Conservation (phyloP, 1,140 invertebrate species). For the Bombus vancouverensis region DNA sequence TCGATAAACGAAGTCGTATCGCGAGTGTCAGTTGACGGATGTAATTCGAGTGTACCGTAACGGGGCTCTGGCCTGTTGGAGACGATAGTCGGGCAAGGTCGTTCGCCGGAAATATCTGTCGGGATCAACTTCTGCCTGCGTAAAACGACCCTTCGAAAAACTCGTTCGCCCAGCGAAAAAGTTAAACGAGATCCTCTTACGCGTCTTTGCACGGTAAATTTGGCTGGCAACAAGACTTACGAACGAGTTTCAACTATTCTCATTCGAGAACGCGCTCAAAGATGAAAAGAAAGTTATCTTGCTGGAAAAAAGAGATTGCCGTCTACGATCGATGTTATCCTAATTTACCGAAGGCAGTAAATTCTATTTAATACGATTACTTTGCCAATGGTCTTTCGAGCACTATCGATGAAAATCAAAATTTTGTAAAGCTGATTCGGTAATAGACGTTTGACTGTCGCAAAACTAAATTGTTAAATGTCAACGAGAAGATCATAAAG, state of each 20-base stretch:
- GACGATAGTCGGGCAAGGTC: conserved; percentile 16
- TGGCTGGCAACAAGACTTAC: background rate
- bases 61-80: background rate
- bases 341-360: no score
- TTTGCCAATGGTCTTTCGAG: no score
- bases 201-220: no score
- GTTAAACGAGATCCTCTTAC: background rate
- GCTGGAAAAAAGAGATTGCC: background rate
- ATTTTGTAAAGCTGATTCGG: no score
- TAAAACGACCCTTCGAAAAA: background rate
- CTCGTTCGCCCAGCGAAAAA: background rate
- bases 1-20: background rate
- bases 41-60: conserved; percentile 23
- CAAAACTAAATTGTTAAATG: no score
- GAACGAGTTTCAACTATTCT: background rate
- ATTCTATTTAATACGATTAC: background rate
- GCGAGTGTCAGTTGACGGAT: background rate
- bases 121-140: background rate
- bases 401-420: no score
- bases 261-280: background rate
- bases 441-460: no score
- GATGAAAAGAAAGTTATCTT: no score
- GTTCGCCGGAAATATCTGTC: conserved; percentile 17
- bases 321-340: no score
- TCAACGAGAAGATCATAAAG: no score